A percentile compares a stretch with the other conserved stretches of the same genome.
Conservation (phyloP, 2,113 vertebrate species). For the Lepisosteus oculatus region DNA sequence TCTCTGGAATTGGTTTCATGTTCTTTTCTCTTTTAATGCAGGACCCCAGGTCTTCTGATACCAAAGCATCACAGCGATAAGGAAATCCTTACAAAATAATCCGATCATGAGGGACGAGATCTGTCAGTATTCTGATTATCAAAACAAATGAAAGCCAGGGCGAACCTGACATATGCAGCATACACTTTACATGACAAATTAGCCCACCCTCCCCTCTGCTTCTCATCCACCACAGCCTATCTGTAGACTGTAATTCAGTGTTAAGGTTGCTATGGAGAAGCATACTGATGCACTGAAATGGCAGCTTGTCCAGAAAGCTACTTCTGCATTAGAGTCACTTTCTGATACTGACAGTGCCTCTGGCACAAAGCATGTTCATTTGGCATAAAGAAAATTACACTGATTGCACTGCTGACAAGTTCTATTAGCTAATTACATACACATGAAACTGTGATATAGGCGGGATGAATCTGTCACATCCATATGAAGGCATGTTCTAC, state of each 20-base stretch:
- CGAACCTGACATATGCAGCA: conserved; percentile 55
- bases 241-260: conserved; percentile 43
- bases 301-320: neutral
- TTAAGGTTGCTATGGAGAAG: conserved; percentile 62
- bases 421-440: too few relatives aligned
- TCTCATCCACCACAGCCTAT: conserved; percentile 25
- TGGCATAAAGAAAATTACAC: too few relatives aligned
- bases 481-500: too few relatives aligned
- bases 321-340: neutral
- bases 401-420: too few relatives aligned
- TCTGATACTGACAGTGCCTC: too few relatives aligned
- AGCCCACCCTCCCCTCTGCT: conserved; percentile 28
- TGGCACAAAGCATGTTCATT: too few relatives aligned
- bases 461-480: too few relatives aligned
- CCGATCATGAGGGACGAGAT: conserved; percentile 53
- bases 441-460: too few relatives aligned
- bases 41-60: conserved; percentile 41
- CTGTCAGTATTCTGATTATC: conserved; percentile 66
- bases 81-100: conserved; percentile 61
- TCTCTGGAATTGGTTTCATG: conserved; percentile 44
- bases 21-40: conserved; percentile 49
- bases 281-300: neutral
- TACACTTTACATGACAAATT: conserved; percentile 61
- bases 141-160: conserved; percentile 64
- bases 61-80: conserved; percentile 53